A percentile compares a stretch with the other conserved stretches of the same genome.
phyloP scores from a whole-genome alignment of 2,888 invertebrate genomes.

The Oxyscelio sp. region DNA sequence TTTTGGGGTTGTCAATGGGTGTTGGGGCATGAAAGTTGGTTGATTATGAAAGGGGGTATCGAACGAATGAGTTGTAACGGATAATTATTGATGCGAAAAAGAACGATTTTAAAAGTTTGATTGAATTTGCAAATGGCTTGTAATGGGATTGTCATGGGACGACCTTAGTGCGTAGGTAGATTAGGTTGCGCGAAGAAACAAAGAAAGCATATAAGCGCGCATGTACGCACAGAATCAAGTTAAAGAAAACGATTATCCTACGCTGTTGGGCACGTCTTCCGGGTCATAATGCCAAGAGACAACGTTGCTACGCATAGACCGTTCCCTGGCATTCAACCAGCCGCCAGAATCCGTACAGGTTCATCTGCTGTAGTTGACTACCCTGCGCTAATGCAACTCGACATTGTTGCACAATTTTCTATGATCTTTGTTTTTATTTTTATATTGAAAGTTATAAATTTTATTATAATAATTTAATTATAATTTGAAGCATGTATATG shows the following conservation, averaged over 20 bases:
- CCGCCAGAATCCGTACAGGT: conserved; percentile 84
- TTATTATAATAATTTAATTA: too few species aligned
- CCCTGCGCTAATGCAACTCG: conserved; percentile 51
- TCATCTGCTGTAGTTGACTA: conserved; percentile 79
- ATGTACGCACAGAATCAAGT: conserved; percentile 50
- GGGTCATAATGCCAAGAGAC: conserved; percentile 86
- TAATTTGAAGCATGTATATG: too few species aligned
- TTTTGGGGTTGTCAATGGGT: too few species aligned
- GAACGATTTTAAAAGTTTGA: conserved; percentile 59
- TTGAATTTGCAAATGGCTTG: conserved; percentile 66
- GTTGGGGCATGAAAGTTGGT: too few species aligned
- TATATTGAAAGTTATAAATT: too few species aligned
- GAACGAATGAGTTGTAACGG: conserved; percentile 7
- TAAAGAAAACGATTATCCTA: conserved; percentile 75
- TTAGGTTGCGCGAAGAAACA: conserved; percentile 62
- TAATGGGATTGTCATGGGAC: conserved; percentile 66
- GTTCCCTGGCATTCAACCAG: conserved; percentile 83
- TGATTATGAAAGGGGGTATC: not conserved
- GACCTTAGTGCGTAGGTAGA: conserved; percentile 65
- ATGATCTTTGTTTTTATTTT: too few species aligned
- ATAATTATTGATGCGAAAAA: conserved; percentile 57
- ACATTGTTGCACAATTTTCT: too few species aligned
- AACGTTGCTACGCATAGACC: conserved; percentile 82
- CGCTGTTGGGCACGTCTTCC: conserved; percentile 81
- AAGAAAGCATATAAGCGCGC: conserved; percentile 67